Percentiles rank a stretch among this genome's conserved stretches.
Evolutionary conservation across 2,888 invertebrate species (phyloP).

Genomic region (Ischnura elegans): DNA sequence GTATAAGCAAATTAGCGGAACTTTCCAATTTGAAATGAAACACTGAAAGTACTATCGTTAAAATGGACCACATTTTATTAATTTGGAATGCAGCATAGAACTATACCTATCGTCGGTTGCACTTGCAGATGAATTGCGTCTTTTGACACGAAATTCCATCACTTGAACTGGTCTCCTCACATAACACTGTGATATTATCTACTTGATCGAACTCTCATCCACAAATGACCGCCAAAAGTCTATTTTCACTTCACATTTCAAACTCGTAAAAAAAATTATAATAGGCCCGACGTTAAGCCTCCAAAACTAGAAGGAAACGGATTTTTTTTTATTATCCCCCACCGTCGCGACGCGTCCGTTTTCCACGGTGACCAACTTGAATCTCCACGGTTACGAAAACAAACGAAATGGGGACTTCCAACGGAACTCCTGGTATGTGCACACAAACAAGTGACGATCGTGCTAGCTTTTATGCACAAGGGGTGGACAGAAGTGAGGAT

Average conservation of each 20-base stretch:
- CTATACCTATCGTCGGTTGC: too few species aligned
- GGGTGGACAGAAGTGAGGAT: not conserved
- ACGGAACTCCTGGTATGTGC: conserved; percentile 35
- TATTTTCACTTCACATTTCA: not conserved
- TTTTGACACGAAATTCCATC: too few species aligned
- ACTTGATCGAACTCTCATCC: not conserved
- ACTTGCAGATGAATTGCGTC: too few species aligned
- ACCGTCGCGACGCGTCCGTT: not conserved
- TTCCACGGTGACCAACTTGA: not conserved
- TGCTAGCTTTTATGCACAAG: conserved; percentile 19
- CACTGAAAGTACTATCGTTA: too few species aligned
- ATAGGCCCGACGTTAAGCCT: not conserved
- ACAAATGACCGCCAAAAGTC: not conserved
- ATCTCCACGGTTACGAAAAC: not conserved
- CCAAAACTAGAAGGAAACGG: conserved; percentile 15
- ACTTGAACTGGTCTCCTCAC: too few species aligned
- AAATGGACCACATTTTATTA: too few species aligned
- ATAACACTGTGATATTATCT: too few species aligned
- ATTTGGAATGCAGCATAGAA: too few species aligned
- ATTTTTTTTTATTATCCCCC: not conserved
- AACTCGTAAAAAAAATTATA: not conserved
- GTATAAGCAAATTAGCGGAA: too few species aligned
- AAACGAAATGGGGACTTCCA: not conserved
- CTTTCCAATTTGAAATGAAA: too few species aligned
- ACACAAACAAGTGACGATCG: conserved; percentile 38